Evolutionary conservation across 2,797 vertebrate genomes (phyloP), one percentile per base, ranked within the genome.

Genomic region (Micrastur ruficollis): DNA sequence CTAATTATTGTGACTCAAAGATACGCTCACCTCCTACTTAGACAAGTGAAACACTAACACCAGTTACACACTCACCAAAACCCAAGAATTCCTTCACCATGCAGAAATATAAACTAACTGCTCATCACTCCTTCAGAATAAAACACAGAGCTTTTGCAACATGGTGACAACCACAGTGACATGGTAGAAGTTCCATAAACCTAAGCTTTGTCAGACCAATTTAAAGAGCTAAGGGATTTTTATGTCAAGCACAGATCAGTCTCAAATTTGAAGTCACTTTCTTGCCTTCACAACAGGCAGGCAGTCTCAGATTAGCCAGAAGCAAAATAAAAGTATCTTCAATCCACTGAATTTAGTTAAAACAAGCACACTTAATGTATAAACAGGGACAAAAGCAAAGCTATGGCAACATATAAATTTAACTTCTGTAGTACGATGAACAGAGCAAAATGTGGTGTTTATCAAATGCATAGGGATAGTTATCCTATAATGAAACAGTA

Each of bases 401-500:
- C 50, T 52, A n/a, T 7, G 5, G 8, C 19, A n/a, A 88, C 5
- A 26, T 17, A n/a, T 8, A 59, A 25, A 47, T 42, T 52, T 50
- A 72, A 70, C 4, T 46, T 76, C 20, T 26, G 32, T 21, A 50
- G 14, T 8, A 87, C 8, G 32, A 89, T 23, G 55, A 73, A 61
- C 36, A 71, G 20, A 55, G 22, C 8, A 73, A 34, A 85, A 55
- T 2, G 6, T 26, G 25, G 9, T 40, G 16, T 52, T 86, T 63
- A 59, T 20, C 52, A 86, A 67, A 76, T 10, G 23, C 20, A 59
- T 2, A 85, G 21, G 8, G 27, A 85, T n/a, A 29, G 4, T 4
- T 73, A 42, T 26, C 8, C 23, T 14, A 25, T 1, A 56, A n/a
- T 4, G 12, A 76, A 85, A 55, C 0, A 16, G 9, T 12, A 16